phyloP scores from a whole-genome alignment of 2,113 vertebrate genomes.

The Ariopsis seemanni region DNA sequence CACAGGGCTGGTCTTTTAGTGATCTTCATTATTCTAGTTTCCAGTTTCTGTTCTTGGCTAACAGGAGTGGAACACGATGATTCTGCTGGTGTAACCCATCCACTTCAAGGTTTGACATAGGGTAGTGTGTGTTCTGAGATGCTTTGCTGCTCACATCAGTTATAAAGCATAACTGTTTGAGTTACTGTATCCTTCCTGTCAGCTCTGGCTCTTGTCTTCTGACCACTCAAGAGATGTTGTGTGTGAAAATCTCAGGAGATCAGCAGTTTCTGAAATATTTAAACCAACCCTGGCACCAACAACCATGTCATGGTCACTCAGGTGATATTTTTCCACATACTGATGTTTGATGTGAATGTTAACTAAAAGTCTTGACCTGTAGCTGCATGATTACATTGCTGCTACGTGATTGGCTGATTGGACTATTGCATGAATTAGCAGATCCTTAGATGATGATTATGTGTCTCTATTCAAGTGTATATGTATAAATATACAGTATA shows the following conservation, averaged over 20 bases:
- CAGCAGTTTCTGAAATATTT: neutral
- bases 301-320: neutral
- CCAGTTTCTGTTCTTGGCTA: neutral
- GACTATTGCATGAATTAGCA: neutral
- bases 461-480: no score
- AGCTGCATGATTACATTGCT: neutral
- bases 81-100: neutral
- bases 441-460: no score
- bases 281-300: neutral
- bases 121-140: neutral
- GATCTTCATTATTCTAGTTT: neutral
- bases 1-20: neutral
- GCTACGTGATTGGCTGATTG: neutral
- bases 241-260: neutral
- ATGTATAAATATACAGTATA: neutral
- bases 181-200: neutral
- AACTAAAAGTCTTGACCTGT: neutral
- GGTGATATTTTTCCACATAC: neutral
- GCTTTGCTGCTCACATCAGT: neutral
- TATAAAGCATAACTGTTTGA: neutral
- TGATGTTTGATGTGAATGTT: neutral
- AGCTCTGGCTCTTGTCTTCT: neutral
- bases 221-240: neutral
- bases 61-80: neutral
- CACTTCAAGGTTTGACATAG: neutral